phyloP scores from a whole-genome alignment of 2,113 vertebrate genomes.

The Anolis sagrei region DNA sequence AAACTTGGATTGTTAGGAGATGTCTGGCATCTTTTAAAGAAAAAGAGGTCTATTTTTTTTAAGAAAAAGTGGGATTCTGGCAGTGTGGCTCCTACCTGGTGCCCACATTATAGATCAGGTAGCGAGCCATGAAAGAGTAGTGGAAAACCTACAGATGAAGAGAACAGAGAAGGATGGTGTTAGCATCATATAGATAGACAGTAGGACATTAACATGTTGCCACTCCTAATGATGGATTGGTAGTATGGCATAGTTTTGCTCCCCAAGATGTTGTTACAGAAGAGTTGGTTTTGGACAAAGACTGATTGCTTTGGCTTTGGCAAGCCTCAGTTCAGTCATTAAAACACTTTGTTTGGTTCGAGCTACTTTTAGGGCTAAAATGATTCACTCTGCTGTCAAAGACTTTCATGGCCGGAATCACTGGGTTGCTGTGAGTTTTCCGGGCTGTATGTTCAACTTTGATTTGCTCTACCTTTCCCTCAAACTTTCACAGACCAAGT shows the following conservation, averaged over 20 bases:
- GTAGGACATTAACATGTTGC: background rate
- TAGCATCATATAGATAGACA: background rate
- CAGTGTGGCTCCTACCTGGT: slow-evolving; percentile 77
- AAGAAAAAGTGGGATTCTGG: background rate
- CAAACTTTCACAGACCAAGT: no score
- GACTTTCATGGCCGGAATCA: no score
- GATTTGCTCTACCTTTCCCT: no score
- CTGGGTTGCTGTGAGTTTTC: no score
- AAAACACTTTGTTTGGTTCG: background rate
- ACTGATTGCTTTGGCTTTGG: background rate
- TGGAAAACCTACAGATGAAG: slow-evolving; percentile 69
- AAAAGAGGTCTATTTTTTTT: background rate
- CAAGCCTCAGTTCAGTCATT: no score
- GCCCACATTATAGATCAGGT: slow-evolving; percentile 81
- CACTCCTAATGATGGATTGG: background rate
- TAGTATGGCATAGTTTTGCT: background rate
- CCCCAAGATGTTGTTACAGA: background rate
- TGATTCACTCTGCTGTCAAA: background rate
- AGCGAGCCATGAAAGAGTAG: slow-evolving; percentile 84
- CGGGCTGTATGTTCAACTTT: no score
- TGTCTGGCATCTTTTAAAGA: background rate
- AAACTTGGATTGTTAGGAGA: background rate
- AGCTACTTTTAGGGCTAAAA: background rate
- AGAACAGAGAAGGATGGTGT: background rate
- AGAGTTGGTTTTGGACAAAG: background rate